Evolutionary conservation across 2,888 invertebrate genomes (phyloP).

Genomic region (Hydroisotoma schaefferi): DNA sequence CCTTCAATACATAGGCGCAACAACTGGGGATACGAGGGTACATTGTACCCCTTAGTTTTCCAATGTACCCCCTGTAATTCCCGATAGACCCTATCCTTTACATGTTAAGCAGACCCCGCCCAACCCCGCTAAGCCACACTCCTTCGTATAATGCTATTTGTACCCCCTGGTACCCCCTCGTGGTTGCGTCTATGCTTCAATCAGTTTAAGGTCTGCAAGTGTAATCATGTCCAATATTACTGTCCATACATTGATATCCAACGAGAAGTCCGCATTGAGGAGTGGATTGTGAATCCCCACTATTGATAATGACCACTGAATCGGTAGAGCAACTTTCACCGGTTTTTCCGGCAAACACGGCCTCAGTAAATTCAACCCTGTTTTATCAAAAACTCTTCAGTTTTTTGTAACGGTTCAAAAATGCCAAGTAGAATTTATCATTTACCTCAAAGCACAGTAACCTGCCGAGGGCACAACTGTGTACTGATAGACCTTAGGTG

Average conservation of each 20-base stretch:
- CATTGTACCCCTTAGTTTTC: too few species aligned
- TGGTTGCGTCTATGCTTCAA: too few species aligned
- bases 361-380: constrained; percentile 40
- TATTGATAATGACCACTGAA: constrained; percentile 38
- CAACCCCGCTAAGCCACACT: too few species aligned
- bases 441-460: constrained; percentile 41
- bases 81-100: too few species aligned
- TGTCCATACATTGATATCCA: constrained; percentile 46
- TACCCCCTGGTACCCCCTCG: too few species aligned
- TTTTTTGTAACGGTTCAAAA: too few species aligned
- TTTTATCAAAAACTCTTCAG: not conserved
- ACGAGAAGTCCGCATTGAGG: constrained; percentile 43
- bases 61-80: too few species aligned
- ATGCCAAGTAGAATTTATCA: not conserved
- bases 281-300: constrained; percentile 33
- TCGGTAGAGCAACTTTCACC: constrained; percentile 39
- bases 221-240: too few species aligned
- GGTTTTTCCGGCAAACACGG: constrained; percentile 31
- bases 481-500: constrained; percentile 34
- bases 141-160: too few species aligned
- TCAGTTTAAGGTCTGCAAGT: too few species aligned
- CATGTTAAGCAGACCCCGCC: too few species aligned
- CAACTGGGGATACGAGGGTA: too few species aligned
- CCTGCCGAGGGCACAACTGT: constrained; percentile 33
- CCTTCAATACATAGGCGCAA: not conserved